Conservation (phyloP, 1,140 invertebrate genomes). For the Drosophila novamexicana region DNA sequence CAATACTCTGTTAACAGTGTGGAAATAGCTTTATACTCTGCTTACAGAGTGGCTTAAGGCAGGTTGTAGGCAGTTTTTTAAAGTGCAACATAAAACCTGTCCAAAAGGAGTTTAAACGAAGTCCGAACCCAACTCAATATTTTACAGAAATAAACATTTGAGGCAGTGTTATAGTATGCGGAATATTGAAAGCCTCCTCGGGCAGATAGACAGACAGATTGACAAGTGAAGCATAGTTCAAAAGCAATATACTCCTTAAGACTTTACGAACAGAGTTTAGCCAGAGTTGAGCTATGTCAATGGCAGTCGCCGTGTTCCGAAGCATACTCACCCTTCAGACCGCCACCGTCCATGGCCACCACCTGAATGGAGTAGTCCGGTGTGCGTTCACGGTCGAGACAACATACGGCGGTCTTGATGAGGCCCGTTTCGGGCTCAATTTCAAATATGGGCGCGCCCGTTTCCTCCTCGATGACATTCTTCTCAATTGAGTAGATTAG, state of each 20-base stretch:
- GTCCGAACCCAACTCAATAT: no score
- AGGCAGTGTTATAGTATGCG: no score
- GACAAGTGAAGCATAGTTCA: neutral
- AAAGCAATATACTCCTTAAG: neutral
- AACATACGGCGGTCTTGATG: constrained; percentile 88
- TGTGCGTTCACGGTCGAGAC: constrained; percentile 88
- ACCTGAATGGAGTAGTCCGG: constrained; percentile 89
- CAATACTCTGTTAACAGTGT: neutral
- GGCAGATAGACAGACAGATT: no score
- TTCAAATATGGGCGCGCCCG: constrained; percentile 88
- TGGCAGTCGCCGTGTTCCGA: neutral
- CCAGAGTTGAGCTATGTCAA: constrained; percentile 2
- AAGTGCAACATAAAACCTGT: no score
- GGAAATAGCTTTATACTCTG: no score
- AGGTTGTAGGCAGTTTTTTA: no score
- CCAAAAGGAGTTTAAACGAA: no score
- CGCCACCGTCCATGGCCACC: constrained; percentile 87
- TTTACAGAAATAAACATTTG: no score
- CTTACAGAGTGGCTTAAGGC: no score
- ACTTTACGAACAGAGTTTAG: neutral
- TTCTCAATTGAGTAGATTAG: constrained; percentile 89
- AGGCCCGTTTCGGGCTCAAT: constrained; percentile 88
- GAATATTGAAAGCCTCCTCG: no score
- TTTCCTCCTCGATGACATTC: constrained; percentile 89
- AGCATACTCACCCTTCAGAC: constrained; percentile 85